Conservation (phyloP, 2,888 invertebrate species). For the Embidobia sp. region DNA sequence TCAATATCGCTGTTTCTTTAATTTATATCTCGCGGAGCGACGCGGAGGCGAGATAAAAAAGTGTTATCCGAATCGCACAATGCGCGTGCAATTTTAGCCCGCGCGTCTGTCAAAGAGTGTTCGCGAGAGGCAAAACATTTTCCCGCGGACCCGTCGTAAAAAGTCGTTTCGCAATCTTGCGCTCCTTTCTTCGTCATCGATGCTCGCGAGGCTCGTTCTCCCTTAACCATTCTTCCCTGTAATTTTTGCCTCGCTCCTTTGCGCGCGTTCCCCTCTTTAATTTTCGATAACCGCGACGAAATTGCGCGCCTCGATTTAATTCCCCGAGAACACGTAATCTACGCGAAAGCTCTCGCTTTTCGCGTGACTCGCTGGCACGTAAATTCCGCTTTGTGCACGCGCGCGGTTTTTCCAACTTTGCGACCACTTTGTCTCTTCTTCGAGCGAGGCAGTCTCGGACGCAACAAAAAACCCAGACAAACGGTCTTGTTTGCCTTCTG, state of each 20-base stretch:
- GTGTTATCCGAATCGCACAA: constrained; percentile 25
- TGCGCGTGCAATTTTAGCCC: constrained; percentile 13
- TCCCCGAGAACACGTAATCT: constrained; percentile 52
- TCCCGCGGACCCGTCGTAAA: constrained; percentile 5
- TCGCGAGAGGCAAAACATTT: not conserved
- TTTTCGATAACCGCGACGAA: constrained; percentile 38
- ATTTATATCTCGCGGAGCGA: no score
- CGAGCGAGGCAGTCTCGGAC: constrained; percentile 1
- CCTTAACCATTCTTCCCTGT: not conserved
- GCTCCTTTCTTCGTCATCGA: constrained; percentile 22
- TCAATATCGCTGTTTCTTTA: no score
- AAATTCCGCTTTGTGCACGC: constrained; percentile 28
- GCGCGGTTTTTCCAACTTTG: constrained; percentile 5
- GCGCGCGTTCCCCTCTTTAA: constrained; percentile 1
- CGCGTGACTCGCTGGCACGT: constrained; percentile 23
- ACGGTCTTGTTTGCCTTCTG: no score
- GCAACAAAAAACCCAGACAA: not conserved
- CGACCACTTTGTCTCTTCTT: constrained; percentile 16
- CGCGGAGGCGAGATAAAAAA: no score
- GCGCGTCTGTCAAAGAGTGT: constrained; percentile 15
- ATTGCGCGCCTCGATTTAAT: constrained; percentile 40
- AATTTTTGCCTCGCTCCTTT: not conserved
- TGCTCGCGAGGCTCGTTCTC: constrained; percentile 7
- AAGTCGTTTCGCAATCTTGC: constrained; percentile 29
- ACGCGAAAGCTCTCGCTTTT: constrained; percentile 42